Evolutionary conservation across 2,797 vertebrate genomes (phyloP).

Genomic region (Heteromormyrus szaboi): DNA sequence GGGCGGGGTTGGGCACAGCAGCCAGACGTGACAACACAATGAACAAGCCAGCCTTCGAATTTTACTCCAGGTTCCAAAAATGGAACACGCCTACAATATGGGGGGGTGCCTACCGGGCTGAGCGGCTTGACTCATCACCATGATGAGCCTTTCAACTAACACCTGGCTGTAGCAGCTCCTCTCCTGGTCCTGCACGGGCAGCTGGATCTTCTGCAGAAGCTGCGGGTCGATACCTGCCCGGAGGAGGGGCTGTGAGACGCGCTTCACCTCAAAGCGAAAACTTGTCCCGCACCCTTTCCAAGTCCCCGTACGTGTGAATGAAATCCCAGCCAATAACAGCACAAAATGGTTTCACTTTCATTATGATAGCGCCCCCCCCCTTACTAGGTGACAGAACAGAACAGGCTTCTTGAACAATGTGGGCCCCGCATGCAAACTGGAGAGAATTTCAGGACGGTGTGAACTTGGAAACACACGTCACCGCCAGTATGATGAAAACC

Average conservation of each 20-base stretch:
- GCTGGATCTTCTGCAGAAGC: constrained; percentile 82
- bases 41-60: neutral
- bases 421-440: neutral
- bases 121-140: constrained; percentile 84
- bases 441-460: neutral
- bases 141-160: constrained; percentile 82
- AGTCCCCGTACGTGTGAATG: neutral
- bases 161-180: constrained; percentile 81
- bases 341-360: constrained; percentile 20
- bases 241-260: no score
- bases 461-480: neutral
- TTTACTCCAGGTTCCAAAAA: constrained; percentile 12
- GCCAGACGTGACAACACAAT: neutral
- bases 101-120: constrained; percentile 70
- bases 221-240: constrained; percentile 77
- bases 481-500: neutral
- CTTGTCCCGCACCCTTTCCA: neutral
- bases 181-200: constrained; percentile 75
- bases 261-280: neutral
- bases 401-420: neutral
- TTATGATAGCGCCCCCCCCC: neutral
- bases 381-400: neutral
- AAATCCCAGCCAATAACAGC: neutral
- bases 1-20: neutral
- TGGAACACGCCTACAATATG: neutral